phyloP scores from a whole-genome alignment of 1,140 invertebrate species.

The Bombus haemorrhoidalis region DNA sequence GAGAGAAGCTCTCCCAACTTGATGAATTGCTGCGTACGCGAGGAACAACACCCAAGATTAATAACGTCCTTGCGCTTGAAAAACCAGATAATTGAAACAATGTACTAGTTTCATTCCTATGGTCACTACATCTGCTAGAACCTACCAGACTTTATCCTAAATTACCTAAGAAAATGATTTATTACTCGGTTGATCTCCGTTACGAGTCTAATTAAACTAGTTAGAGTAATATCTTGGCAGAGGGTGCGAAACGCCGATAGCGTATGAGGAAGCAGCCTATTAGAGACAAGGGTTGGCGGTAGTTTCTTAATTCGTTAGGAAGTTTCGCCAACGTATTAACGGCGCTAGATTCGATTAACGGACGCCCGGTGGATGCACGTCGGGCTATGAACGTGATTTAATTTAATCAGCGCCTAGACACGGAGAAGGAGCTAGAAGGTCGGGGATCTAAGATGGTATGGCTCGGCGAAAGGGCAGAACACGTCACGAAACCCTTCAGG shows the following conservation, averaged over 20 bases:
- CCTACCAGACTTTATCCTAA: neutral
- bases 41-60: constrained; percentile 3
- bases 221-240: neutral
- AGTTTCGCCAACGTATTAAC: constrained; percentile 47
- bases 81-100: constrained; percentile 7
- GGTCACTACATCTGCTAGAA: neutral
- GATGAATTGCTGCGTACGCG: neutral
- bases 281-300: neutral
- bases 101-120: neutral
- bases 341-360: constrained; percentile 42
- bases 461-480: neutral
- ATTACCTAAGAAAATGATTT: neutral
- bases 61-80: neutral
- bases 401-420: constrained; percentile 46
- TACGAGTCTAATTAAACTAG: neutral
- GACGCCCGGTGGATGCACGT: constrained; percentile 34
- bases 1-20: neutral
- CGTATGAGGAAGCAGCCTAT: constrained; percentile 7
- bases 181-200: neutral
- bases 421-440: neutral
- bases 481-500: constrained; percentile 23
- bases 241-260: constrained; percentile 4
- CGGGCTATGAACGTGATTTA: constrained; percentile 50
- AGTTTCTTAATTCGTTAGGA: constrained; percentile 54
- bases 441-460: neutral